phyloP scores from a whole-genome alignment of 2,888 invertebrate genomes.

The Furcula furcula region DNA sequence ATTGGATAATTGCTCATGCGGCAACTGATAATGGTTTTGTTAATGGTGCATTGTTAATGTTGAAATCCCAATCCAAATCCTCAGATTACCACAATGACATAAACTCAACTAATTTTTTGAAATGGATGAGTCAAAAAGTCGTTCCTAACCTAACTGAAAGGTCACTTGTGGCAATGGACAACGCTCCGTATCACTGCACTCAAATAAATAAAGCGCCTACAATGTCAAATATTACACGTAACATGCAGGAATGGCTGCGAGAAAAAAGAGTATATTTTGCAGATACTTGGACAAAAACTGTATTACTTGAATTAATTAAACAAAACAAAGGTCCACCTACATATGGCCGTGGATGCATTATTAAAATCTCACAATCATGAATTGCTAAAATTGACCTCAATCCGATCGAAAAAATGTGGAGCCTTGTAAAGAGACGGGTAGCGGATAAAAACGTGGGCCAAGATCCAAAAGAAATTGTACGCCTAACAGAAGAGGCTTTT shows the following conservation, averaged over 20 bases:
- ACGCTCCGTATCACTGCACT: too few relatives aligned
- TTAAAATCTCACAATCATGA: constrained; percentile 11
- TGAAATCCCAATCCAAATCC: constrained; percentile 13
- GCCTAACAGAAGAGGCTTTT: too few relatives aligned
- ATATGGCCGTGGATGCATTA: constrained; percentile 13
- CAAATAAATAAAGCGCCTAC: too few relatives aligned
- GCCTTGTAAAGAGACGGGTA: constrained; percentile 17
- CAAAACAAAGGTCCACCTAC: constrained; percentile 19
- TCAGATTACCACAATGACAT: constrained; percentile 4
- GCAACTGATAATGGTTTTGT: constrained; percentile 11
- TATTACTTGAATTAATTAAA: constrained; percentile 18
- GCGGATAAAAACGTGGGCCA: constrained; percentile 21
- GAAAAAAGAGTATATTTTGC: constrained; percentile 17
- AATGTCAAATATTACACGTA: constrained; percentile 12
- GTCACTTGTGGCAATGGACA: too few relatives aligned
- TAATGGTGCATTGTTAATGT: constrained; percentile 12
- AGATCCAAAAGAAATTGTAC: constrained; percentile 10
- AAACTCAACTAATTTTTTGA: too few relatives aligned
- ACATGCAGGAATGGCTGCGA: constrained; percentile 13
- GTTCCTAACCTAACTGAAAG: too few relatives aligned
- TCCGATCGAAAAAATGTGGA: constrained; percentile 21
- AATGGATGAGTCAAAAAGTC: too few relatives aligned
- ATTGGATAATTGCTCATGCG: constrained; percentile 10
- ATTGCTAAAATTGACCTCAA: constrained; percentile 12
- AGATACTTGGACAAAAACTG: constrained; percentile 11